Evolutionary conservation across 2,113 vertebrate species (phyloP), one percentile per base, ranked within the genome.

Genomic region (Apeltes quadracus): DNA sequence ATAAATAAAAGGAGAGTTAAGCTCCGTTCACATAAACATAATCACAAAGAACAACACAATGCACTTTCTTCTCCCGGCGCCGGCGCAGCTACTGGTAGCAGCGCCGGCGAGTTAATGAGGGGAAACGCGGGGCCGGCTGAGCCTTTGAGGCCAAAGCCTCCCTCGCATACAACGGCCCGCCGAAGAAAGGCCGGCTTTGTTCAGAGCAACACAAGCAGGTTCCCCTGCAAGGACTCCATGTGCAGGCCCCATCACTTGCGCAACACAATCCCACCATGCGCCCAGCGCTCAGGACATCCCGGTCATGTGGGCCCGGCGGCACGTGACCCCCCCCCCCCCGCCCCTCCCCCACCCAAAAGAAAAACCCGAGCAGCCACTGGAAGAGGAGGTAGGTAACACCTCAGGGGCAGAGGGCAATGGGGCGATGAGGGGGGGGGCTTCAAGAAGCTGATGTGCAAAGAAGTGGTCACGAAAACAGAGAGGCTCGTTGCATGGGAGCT

Each of bases 141-240:
- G 85, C 86, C 79, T 79, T 78, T 83, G 88, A 90, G 91, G 88
- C 86, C 87, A 84, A 75, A 90, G 89, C 88, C 80, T 81, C 51
- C 23, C 84, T 87, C 87, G n/a, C 29, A 29, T 82, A 86, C 88
- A 91, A 91, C 76, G 87, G 78, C 77, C 79, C 16, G 18, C 72
- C 58, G 61, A 87, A 90, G 88, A 91, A 92, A 89, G 83, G 75
- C 73, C 79, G 50, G 83, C 89, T 90, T 91, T 92, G 91, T 91
- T 86, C 72, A 1, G 9, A 64, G 81, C 82, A 90, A 88, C 88
- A 89, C 89, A 88, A 90, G 88, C 89, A 85, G 86, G 89, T 90
- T 92, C 87, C 90, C 88, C 88, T 90, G 88, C 90, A 90, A 90
- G 86, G 86, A 91, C 89, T 91, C 81, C 76, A 85, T 89, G 84